Base-by-base conservation (phyloP, 2,888 invertebrate species). In the Nemotelus nigrinus region DNA sequence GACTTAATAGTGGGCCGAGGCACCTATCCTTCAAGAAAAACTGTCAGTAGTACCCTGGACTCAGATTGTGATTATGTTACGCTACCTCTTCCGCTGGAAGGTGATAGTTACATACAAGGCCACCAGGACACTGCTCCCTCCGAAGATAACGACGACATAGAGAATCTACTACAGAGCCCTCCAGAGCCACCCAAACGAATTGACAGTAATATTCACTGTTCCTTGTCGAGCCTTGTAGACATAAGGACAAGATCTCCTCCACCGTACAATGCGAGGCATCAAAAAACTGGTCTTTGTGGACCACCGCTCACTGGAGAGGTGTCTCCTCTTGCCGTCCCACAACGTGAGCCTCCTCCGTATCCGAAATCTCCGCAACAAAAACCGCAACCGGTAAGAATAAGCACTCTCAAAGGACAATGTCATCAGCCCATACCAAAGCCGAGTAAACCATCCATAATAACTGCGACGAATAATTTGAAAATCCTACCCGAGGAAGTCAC, bases 1-100 rank as follows among this genome's bases (percentile, higher is more conserved):
- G 94, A 95, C 83, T 86, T 95, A 78, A 95, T 95, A 77, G 95
- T 95, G 1, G 95, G 94, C 0, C 89, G 93, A 78, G 92, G 92
- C 43, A 91, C 92, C 39, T 95, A 95, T 87, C 95, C 92, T 1
- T 90, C 91, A 0, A 88, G 91, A 43, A 94, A 94, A 83, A 94
- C 94, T 1, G 93, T 96, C 58, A 95, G 95, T 82, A 92, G 93
- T 81, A 95, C 94, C 0, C 89, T 96, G 83, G 95, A 96, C 85
- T 96, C 96, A 0, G 95, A 96, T 83, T 95, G 95, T 47, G 96
- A 96, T 85, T 96, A 96, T 84, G 96, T 96, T 1, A 94, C 95
- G 79, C 88, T 95, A 83, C 92, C 92, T 2, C 82, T 90, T 74
- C 89, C 90, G 0, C 88, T 90, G 84, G 84, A 83, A 65, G 90